Percentiles rank a stretch among this genome's conserved stretches.
phyloP scores from a whole-genome alignment of 2,888 invertebrate species.

The Drosophila mimetica region DNA sequence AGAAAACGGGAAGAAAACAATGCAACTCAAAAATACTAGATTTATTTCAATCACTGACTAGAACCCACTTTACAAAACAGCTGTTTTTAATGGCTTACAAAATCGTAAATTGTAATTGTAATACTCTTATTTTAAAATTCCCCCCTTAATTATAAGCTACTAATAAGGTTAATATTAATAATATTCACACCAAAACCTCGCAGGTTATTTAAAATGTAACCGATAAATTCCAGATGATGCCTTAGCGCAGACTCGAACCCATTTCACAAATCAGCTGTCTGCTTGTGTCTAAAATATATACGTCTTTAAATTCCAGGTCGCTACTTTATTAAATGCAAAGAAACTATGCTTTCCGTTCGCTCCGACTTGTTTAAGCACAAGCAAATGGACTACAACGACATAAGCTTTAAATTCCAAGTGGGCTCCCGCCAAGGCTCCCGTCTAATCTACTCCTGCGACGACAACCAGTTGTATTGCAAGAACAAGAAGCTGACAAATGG shows the following conservation, averaged over 20 bases:
- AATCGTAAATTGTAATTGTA: too few species aligned
- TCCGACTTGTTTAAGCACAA: neutral
- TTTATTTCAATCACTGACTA: neutral
- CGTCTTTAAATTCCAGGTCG: neutral
- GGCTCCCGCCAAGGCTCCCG: neutral
- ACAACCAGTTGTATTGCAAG: slow-evolving; percentile 1
- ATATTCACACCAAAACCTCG: too few species aligned
- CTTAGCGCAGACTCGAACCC: neutral
- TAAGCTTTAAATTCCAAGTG: neutral
- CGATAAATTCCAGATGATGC: neutral
- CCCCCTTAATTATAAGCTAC: too few species aligned
- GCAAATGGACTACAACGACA: neutral
- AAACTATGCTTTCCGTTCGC: neutral
- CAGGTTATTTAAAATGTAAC: neutral
- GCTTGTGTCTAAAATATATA: neutral
- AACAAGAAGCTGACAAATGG: neutral
- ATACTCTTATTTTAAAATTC: too few species aligned
- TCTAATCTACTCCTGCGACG: neutral
- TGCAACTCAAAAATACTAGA: neutral
- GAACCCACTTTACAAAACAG: neutral
- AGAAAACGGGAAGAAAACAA: neutral
- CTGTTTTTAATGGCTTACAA: too few species aligned
- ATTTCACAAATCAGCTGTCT: neutral
- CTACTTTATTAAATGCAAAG: neutral
- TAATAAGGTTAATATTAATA: too few species aligned